Base-by-base conservation (phyloP, 2,888 invertebrate species). In the Heteromurus nitidus region DNA sequence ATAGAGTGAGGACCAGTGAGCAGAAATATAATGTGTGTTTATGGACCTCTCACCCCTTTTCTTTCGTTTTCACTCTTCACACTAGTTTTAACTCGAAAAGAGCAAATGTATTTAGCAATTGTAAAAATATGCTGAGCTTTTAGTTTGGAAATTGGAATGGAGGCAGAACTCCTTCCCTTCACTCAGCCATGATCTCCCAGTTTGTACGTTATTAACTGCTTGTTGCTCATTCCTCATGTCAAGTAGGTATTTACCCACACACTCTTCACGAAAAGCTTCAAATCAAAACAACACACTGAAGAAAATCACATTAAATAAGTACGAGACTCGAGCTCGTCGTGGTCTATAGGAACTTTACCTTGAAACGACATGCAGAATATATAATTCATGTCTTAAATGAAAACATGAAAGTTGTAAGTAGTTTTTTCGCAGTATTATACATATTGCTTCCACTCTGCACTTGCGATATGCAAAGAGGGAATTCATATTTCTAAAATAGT, bases 151-250 rank as follows among this genome's bases (percentile, higher is more conserved):
- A n/a, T n/a, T 60, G 60, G 18, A 60, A 60, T 31, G 18, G 30
- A 30, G 60, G 60, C 60, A 60, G n/a, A n/a, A n/a, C n/a, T n/a
- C n/a, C n/a, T n/a, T n/a, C n/a, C n/a, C n/a, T n/a, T n/a, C n/a
- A n/a, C n/a, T n/a, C 60, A 31, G 60, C 60, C 26, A 7, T 11
- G 55, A 13, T 13, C 55, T 30, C 44, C 68, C 47, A 77, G 44
- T 60, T 79, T 30, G 22, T 58, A 24, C 72, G 73, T 67, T 73
- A 80, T 79, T 79, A 79, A 79, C 79, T 72, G 79, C 70, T 79
- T 79, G 79, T 79, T 79, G 70, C 73, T 80, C 80, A 80, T 80
- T 80, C 80, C 79, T 79, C 72, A 80, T 80, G 80, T 80, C 80
- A 80, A 73, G 55, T 60, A 67, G 73, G 80, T 64, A 80, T 80